A percentile compares a stretch with the other conserved stretches of the same genome.
Evolutionary conservation across 2,888 invertebrate genomes (phyloP).

Genomic region (Acanthacorydalis orientalis): DNA sequence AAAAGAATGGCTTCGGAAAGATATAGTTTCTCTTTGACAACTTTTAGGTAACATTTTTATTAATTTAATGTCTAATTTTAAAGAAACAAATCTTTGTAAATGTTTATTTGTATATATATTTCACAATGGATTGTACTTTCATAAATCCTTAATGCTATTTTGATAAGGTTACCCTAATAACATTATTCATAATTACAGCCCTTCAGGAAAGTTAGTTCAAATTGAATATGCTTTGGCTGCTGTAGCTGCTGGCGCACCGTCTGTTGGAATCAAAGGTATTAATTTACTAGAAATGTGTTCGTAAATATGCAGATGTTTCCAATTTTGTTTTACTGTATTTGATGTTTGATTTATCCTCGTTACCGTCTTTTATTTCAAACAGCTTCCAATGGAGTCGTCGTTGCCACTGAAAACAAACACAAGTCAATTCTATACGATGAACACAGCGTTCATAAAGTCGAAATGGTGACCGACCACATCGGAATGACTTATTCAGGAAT

Average conservation of each 20-base stretch:
- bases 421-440: constrained; percentile 94
- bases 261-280: constrained; percentile 92
- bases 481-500: constrained; percentile 98
- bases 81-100: constrained; percentile 2
- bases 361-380: constrained; percentile 8
- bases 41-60: constrained; percentile 45
- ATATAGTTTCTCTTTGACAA: constrained; percentile 91
- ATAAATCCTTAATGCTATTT: neutral
- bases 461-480: constrained; percentile 85
- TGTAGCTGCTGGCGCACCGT: constrained; percentile 94
- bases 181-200: constrained; percentile 42
- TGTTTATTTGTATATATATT: neutral
- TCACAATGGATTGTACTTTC: neutral
- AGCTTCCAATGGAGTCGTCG: constrained; percentile 96
- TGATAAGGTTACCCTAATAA: constrained; percentile 4
- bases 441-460: constrained; percentile 91
- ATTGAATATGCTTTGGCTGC: constrained; percentile 99
- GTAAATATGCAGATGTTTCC: neutral
- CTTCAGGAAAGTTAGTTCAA: constrained; percentile 97
- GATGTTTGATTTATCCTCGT: too few relatives aligned
- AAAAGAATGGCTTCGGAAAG: constrained; percentile 72
- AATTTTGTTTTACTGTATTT: neutral
- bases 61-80: constrained; percentile 9
- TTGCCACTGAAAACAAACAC: constrained; percentile 98
- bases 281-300: neutral